phyloP scores from a whole-genome alignment of 1,140 invertebrate species.

The Nautilus pompilius region DNA sequence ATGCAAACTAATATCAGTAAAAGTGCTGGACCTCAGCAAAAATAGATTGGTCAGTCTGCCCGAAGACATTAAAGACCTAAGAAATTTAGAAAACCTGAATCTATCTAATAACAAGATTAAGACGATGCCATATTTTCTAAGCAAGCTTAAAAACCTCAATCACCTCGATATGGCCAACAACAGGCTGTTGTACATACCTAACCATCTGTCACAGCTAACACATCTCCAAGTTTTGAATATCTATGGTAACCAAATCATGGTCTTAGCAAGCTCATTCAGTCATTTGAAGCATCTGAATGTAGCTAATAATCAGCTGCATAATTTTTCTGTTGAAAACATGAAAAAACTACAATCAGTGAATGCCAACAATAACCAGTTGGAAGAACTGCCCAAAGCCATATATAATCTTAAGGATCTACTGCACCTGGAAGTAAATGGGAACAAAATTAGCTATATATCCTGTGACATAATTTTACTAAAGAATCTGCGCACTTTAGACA shows the following conservation, averaged over 20 bases:
- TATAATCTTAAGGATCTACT: conserved; percentile 32
- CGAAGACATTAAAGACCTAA: conserved; percentile 39
- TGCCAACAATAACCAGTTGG: conserved; percentile 39
- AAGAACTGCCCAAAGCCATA: conserved; percentile 37
- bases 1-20: conserved; percentile 33
- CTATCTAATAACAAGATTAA: conserved; percentile 38
- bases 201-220: conserved; percentile 25
- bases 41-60: conserved; percentile 38
- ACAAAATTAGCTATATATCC: conserved; percentile 36
- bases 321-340: conserved; percentile 39
- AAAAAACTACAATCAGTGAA: conserved; percentile 34
- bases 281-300: conserved; percentile 43
- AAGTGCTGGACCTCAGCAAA: conserved; percentile 30
- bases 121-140: conserved; percentile 21
- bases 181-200: conserved; percentile 29
- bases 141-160: conserved; percentile 21
- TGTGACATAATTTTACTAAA: conserved; percentile 40
- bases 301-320: conserved; percentile 35
- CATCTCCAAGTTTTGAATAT: conserved; percentile 37
- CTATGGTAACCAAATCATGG: conserved; percentile 35
- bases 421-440: conserved; percentile 33
- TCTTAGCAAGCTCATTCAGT: conserved; percentile 29
- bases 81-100: conserved; percentile 40
- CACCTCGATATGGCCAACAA: conserved; percentile 43
- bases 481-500: conserved; percentile 37